Base-by-base conservation (phyloP, 2,888 invertebrate genomes). In the Sinelater perroti region DNA sequence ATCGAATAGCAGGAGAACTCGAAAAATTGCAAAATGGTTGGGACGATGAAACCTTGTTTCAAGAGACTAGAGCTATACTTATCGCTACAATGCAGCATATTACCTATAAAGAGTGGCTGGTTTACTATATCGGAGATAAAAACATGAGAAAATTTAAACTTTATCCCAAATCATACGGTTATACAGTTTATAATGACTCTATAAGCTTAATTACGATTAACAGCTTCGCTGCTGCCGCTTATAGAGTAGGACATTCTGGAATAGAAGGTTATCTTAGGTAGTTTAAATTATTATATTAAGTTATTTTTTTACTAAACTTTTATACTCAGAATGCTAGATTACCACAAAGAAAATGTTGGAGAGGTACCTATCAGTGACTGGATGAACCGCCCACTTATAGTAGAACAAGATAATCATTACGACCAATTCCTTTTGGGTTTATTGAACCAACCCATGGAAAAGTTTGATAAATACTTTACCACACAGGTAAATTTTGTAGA, bases 101-200 rank as follows among this genome's bases (percentile, higher is more conserved):
- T 40, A 79, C 85, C 2, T 91, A 88, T 72, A 86, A 86, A 68
- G 90, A 91, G 70, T 91, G 87, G 83, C 76, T 91, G 14, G 90
- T 90, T 0, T 78, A 86, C 26, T 76, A 90, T 20, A 74, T 91
- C 52, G 89, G 79, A 1, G 72, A 78, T 1, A 73, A 80, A 49
- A 78, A 84, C 56, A 81, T 87, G 79, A 78, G 82, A 64, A 79
- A 80, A 1, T 88, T 86, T 65, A 77, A 81, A 3, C 75, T 90
- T 35, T 67, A 62, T 1, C 76, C 81, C 0, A 73, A 76, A 1
- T 62, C 71, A 7, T 77, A 78, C 2, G 77, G 81, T 1, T 83
- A 83, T 69, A 78, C 81, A 1, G 6, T 35, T 35, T 65, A 65
- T 35, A 44, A 60, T 31, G 33, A 26, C 10, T 28, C 26, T 13